A percentile compares a stretch with the other conserved stretches of the same genome.
These are phyloP conservation scores for Tuta absoluta DNA, from an alignment of 2,888 invertebrate genomes.

Conservation along the genomic window DNA sequence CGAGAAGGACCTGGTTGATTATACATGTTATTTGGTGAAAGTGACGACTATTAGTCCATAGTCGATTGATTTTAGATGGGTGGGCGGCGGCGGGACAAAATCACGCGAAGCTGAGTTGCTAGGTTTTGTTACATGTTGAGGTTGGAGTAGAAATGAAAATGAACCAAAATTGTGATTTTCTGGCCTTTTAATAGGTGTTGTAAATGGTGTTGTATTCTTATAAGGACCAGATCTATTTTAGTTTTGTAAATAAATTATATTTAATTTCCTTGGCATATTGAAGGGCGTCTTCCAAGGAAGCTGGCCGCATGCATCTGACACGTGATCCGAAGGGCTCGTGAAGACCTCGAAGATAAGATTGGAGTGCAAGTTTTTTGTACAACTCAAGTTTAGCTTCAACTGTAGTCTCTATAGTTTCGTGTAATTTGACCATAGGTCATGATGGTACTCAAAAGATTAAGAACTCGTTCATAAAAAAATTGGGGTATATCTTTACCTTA, in stretches of 20 bases:
- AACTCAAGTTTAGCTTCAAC: slow-evolving; percentile 14
- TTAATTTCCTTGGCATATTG: neutral
- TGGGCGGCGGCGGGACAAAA: neutral
- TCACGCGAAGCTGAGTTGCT: neutral
- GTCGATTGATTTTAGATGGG: neutral
- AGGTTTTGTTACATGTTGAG: neutral
- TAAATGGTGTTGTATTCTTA: neutral
- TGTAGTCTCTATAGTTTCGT: slow-evolving; percentile 14
- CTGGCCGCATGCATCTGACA: too few species aligned
- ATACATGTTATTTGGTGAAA: neutral
- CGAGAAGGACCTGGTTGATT: neutral
- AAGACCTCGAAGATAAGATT: slow-evolving; percentile 4
- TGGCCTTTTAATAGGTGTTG: neutral
- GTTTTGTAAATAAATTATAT: neutral
- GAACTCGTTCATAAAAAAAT: too few species aligned
- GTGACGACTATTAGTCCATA: neutral
- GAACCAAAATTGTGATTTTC: too few species aligned
- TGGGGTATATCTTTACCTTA: too few species aligned
- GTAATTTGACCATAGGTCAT: slow-evolving; percentile 13
- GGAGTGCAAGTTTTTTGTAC: slow-evolving; percentile 21
- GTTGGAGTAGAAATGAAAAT: too few species aligned
- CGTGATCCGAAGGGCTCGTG: too few species aligned
- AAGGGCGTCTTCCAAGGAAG: neutral
- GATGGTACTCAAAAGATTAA: slow-evolving; percentile 15
- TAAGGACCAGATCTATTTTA: neutral